Conservation (phyloP, 2,888 invertebrate genomes). For the Callosobruchus maculatus region DNA sequence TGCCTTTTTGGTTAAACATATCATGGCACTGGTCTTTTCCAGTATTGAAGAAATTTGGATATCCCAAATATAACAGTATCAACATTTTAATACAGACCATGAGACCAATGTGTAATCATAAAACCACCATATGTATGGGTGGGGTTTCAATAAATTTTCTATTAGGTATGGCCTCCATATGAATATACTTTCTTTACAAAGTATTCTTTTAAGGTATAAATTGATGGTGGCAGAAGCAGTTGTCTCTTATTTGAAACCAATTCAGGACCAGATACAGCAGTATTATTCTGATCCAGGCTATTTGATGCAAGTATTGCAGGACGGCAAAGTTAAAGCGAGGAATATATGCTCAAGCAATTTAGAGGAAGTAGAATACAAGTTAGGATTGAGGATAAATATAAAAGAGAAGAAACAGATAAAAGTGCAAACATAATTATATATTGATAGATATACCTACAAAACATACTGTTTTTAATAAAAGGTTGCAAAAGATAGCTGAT, state of each 20-base stretch:
- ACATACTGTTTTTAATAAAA: neutral
- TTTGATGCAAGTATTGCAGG: slow-evolving; percentile 55
- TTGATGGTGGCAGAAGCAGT: slow-evolving; percentile 68
- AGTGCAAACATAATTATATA: slow-evolving; percentile 2
- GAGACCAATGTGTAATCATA: no score
- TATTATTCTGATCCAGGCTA: slow-evolving; percentile 60
- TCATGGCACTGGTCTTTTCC: no score
- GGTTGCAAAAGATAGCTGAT: neutral
- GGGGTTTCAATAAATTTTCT: no score
- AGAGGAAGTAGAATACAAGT: slow-evolving; percentile 55
- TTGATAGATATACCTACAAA: neutral
- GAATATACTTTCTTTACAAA: no score
- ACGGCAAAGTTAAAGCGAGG: slow-evolving; percentile 56
- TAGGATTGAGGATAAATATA: slow-evolving; percentile 47
- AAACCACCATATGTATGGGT: no score
- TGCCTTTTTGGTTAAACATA: neutral
- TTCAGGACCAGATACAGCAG: slow-evolving; percentile 58
- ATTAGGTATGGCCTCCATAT: no score
- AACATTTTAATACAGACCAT: no score
- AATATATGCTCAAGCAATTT: slow-evolving; percentile 56
- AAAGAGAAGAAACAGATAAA: slow-evolving; percentile 11
- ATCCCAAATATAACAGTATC: no score
- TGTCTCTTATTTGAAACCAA: slow-evolving; percentile 66
- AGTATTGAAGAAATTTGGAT: no score
- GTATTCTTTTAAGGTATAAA: slow-evolving; percentile 69